These are phyloP conservation scores for Physeter macrocephalus DNA, from an alignment of 2,113 vertebrate species.

Conservation along the genomic window DNA sequence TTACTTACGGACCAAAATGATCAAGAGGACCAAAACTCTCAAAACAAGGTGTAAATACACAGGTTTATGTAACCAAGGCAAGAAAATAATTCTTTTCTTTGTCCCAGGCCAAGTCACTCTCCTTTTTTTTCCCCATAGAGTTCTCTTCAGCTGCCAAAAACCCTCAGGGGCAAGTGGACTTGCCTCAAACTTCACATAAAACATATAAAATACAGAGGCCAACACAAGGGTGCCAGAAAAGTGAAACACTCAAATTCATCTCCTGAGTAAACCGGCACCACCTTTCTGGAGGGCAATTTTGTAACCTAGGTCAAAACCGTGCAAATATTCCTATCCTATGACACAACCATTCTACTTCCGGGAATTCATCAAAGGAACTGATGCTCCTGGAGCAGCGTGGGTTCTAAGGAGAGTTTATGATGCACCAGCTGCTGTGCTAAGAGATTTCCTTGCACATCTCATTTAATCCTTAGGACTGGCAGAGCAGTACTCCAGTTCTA, in stretches of 20 bases:
- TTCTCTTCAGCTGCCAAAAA: background rate
- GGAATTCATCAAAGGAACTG: background rate
- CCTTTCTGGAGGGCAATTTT: background rate
- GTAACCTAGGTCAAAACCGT: background rate
- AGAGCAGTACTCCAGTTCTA: background rate
- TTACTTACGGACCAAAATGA: constrained; percentile 18
- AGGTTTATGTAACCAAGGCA: background rate
- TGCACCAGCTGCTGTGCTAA: background rate
- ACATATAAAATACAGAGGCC: background rate
- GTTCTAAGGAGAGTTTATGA: background rate
- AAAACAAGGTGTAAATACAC: constrained; percentile 5
- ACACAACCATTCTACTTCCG: background rate
- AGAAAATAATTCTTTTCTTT: constrained; percentile 8
- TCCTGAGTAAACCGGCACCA: background rate
- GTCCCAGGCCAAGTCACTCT: background rate
- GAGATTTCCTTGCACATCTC: background rate
- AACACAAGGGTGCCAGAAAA: background rate
- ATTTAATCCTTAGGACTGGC: background rate
- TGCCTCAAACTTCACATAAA: background rate
- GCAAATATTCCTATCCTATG: background rate
- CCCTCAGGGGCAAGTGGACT: background rate
- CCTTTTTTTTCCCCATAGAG: background rate
- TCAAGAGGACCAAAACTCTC: background rate
- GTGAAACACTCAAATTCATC: background rate
- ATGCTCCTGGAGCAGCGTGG: background rate